Evolutionary conservation across 2,888 invertebrate genomes (phyloP).

Genomic region (Leptarthrus brevirostris): DNA sequence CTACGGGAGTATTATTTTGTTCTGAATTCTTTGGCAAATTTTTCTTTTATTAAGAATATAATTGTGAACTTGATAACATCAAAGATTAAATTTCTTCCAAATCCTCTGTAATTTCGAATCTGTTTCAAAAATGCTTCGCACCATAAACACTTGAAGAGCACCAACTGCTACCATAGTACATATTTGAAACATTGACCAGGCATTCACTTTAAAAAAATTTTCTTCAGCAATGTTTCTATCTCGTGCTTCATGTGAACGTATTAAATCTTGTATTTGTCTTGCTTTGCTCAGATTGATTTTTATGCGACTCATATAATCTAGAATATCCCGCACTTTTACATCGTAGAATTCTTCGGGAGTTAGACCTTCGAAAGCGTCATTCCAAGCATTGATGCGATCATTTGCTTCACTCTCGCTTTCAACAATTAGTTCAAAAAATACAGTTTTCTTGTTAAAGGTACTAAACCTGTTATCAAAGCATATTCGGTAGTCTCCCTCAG

Average conservation of each 20-base stretch:
- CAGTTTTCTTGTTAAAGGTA: constrained; percentile 83
- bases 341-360: constrained; percentile 71
- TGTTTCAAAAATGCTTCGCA: constrained; percentile 81
- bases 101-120: constrained; percentile 65
- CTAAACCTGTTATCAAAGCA: constrained; percentile 91
- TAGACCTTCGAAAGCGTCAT: constrained; percentile 64
- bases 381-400: constrained; percentile 66
- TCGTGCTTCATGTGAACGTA: constrained; percentile 80
- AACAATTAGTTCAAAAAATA: constrained; percentile 83
- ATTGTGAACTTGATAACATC: constrained; percentile 53
- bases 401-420: constrained; percentile 72
- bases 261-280: constrained; percentile 75
- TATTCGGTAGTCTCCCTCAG: constrained; percentile 81
- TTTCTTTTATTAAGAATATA: neutral
- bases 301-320: constrained; percentile 75
- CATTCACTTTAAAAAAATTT: constrained; percentile 83
- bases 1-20: neutral
- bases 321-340: constrained; percentile 73
- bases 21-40: constrained; percentile 28
- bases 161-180: constrained; percentile 79
- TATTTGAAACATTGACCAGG: constrained; percentile 81
- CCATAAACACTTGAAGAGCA: constrained; percentile 79
- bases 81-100: constrained; percentile 63
- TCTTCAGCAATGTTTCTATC: constrained; percentile 86
- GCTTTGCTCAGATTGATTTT: constrained; percentile 72